A percentile compares a stretch with the other conserved stretches of the same genome.
Conservation (phyloP, 2,888 invertebrate species). For the Chironomus tentans region DNA sequence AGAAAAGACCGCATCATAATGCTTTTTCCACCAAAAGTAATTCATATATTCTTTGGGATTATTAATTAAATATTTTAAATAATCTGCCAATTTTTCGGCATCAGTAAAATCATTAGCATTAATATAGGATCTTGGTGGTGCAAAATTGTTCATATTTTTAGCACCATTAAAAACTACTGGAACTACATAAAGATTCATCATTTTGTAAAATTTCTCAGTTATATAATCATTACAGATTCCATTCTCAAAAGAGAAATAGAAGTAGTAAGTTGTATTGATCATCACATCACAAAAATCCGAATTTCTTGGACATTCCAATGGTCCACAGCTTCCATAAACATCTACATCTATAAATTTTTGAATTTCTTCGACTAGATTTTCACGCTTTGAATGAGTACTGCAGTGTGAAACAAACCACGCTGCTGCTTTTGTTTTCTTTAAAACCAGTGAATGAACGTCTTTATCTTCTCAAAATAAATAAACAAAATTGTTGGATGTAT, state of each 20-base stretch:
- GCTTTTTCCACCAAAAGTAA: slow-evolving; percentile 57
- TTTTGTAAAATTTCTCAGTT: slow-evolving; percentile 49
- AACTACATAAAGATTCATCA: slow-evolving; percentile 42
- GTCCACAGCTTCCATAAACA: slow-evolving; percentile 54
- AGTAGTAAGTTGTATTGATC: slow-evolving; percentile 51
- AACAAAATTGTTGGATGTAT: background rate
- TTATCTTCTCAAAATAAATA: background rate
- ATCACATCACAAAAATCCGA: slow-evolving; percentile 38
- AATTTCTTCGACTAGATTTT: slow-evolving; percentile 43
- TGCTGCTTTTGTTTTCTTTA: slow-evolving; percentile 44
- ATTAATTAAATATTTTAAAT: slow-evolving; percentile 40
- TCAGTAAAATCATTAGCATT: slow-evolving; percentile 53
- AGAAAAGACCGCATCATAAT: slow-evolving; percentile 40
- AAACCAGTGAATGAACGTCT: slow-evolving; percentile 30
- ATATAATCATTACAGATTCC: slow-evolving; percentile 60
- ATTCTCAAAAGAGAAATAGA: slow-evolving; percentile 60
- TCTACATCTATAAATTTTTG: slow-evolving; percentile 50
- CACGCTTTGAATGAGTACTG: slow-evolving; percentile 41
- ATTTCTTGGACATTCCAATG: slow-evolving; percentile 33
- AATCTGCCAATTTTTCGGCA: slow-evolving; percentile 48
- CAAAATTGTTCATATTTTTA: slow-evolving; percentile 47
- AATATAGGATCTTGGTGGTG: slow-evolving; percentile 55
- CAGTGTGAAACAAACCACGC: slow-evolving; percentile 52
- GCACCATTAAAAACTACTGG: slow-evolving; percentile 62
- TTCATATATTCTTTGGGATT: slow-evolving; percentile 51